phyloP scores from a whole-genome alignment of 2,797 vertebrate species.

The Loriculus beryllinus region DNA sequence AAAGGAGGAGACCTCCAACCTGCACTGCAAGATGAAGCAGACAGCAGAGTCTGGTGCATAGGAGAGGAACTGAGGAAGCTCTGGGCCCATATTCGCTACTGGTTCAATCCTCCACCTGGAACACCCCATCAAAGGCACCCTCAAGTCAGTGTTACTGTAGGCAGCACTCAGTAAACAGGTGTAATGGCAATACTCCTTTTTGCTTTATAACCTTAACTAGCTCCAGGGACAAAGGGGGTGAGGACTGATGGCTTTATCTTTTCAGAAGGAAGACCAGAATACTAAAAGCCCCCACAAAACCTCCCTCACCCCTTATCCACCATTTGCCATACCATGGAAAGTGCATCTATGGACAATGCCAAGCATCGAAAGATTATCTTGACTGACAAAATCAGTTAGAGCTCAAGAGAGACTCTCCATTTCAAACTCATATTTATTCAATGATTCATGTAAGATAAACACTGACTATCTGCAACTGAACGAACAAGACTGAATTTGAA shows the following conservation, averaged over 20 bases:
- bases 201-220: accelerated
- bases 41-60: accelerated
- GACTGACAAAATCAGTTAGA: not conserved
- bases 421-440: conserved; percentile 14
- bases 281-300: not conserved
- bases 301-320: not conserved
- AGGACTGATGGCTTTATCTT: not conserved
- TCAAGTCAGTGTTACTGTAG: not conserved
- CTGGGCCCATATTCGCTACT: accelerated
- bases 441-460: not conserved
- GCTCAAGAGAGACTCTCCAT: not conserved
- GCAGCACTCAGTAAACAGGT: not conserved
- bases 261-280: not conserved
- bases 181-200: not conserved
- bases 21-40: accelerated
- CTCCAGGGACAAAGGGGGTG: not conserved
- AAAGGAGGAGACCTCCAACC: not conserved
- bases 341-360: accelerated
- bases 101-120: not conserved
- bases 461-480: not conserved
- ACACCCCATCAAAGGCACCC: not conserved
- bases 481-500: not conserved
- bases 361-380: not conserved
- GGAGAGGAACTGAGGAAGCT: not conserved
- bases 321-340: not conserved